These are phyloP conservation scores for Sander lucioperca DNA, from an alignment of 2,113 vertebrate genomes.

Conservation along the genomic window DNA sequence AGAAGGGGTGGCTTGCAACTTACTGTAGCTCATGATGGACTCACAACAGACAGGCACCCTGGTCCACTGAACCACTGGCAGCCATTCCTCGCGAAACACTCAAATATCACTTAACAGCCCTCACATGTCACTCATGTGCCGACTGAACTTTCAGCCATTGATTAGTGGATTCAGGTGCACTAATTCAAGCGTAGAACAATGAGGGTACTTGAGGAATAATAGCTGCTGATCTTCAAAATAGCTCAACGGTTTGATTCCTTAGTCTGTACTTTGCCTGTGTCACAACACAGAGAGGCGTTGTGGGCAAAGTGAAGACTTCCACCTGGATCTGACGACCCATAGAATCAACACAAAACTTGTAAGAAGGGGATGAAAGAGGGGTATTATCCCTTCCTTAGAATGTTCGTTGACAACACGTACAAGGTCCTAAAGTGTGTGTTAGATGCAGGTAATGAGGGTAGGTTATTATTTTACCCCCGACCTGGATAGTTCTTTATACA, in stretches of 20 bases:
- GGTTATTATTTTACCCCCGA: constrained; percentile 55
- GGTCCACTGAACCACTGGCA: constrained; percentile 18
- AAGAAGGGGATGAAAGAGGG: constrained; percentile 79
- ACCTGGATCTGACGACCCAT: constrained; percentile 73
- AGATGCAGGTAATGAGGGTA: constrained; percentile 79
- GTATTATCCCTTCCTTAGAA: constrained; percentile 75
- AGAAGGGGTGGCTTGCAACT: constrained; percentile 6
- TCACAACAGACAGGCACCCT: constrained; percentile 12
- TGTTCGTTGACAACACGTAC: constrained; percentile 69
- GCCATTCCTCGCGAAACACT: constrained; percentile 50
- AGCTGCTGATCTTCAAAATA: constrained; percentile 77
- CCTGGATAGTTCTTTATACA: constrained; percentile 32
- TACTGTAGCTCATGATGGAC: constrained; percentile 10
- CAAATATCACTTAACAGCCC: constrained; percentile 69
- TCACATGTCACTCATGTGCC: constrained; percentile 59
- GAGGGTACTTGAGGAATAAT: constrained; percentile 70
- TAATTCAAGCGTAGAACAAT: constrained; percentile 79
- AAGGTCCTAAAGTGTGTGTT: constrained; percentile 69
- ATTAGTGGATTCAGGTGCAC: constrained; percentile 80
- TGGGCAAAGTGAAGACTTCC: constrained; percentile 67
- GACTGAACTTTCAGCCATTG: constrained; percentile 61
- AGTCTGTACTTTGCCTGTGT: constrained; percentile 65
- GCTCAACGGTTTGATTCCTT: constrained; percentile 57
- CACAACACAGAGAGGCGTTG: constrained; percentile 69
- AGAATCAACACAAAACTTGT: constrained; percentile 69